These are phyloP conservation scores for Archocentrus centrarchus DNA, from an alignment of 2,113 vertebrate genomes.

Conservation along the genomic window DNA sequence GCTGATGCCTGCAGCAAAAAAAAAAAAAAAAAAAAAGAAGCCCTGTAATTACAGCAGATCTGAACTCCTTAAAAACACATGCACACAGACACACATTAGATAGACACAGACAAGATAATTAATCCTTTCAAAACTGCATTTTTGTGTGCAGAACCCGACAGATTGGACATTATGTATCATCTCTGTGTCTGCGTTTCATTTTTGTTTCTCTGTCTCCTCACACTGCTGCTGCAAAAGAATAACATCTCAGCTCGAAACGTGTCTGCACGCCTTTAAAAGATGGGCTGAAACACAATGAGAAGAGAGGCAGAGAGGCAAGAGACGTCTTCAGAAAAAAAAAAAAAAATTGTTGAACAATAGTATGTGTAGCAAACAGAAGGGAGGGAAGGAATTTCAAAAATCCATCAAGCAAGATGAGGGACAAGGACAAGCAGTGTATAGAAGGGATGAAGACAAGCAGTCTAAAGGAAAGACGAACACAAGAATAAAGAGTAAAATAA, in stretches of 20 bases:
- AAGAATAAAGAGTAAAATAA: neutral
- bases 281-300: slow-evolving; percentile 36
- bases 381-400: slow-evolving; percentile 67
- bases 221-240: slow-evolving; percentile 1
- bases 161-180: neutral
- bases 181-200: slow-evolving; percentile 7
- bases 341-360: slow-evolving; percentile 34
- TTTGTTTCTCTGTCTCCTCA: slow-evolving; percentile 1
- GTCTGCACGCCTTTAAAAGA: slow-evolving; percentile 21
- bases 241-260: neutral
- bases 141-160: slow-evolving; percentile 17
- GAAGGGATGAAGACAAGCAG: neutral
- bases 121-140: slow-evolving; percentile 41
- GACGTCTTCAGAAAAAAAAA: slow-evolving; percentile 7
- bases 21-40: slow-evolving; percentile 23
- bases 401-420: slow-evolving; percentile 46
- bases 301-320: slow-evolving; percentile 26
- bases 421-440: slow-evolving; percentile 23
- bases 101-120: slow-evolving; percentile 48
- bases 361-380: slow-evolving; percentile 30
- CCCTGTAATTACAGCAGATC: slow-evolving; percentile 63
- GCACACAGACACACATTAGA: slow-evolving; percentile 19
- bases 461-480: neutral
- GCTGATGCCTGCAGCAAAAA: slow-evolving; percentile 38
- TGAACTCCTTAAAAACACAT: slow-evolving; percentile 12